Evolutionary conservation across 1,140 invertebrate genomes (phyloP), one percentile per base, ranked within the genome.

Genomic region (Andricus grossulariae): DNA sequence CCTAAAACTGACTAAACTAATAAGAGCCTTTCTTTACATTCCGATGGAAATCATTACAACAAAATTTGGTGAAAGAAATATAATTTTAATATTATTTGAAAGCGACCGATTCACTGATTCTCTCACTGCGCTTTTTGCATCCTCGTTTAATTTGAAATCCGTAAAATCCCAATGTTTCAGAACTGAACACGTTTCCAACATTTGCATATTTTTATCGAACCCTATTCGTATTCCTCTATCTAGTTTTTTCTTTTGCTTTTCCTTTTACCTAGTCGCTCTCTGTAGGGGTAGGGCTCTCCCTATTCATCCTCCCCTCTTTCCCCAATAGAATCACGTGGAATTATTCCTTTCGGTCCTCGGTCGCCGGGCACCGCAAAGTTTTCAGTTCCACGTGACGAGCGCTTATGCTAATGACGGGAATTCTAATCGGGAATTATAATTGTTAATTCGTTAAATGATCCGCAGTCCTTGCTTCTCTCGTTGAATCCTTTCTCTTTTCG

Each of bases 371-470:
- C 76, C 82, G 80, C 79, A 81, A 85, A 87, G 77, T 85, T 86
- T 85, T 82, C 83, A 82, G 82, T 83, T 84, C 76, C 79, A 84
- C 84, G 45, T 87, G 85, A 86, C 84, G 85, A 81, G 74, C 85
- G 82, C 87, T 90, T 90, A 90, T 89, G 88, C 86, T 89, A 90
- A 90, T 85, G 83, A 82, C 25, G 72, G 76, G 85, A 90, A 89
- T 90, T 87, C 85, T 87, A 90, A 90, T 88, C 84, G 73, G 76
- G 76, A 78, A 90, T 90, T 90, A 90, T 90, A 90, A 90, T 90
- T 90, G 89, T 90, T 90, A 90, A 90, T 90, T 89, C 85, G 85
- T 87, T 88, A 88, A 90, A 90, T 87, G 88, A 89, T 89, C 87
- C 87, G 73, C 80, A 82, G 84, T 78, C 77, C 75, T 66, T 66